Evolutionary conservation across 2,888 invertebrate genomes (phyloP), one percentile per base, ranked within the genome.

Genomic region (Drosophila longiperda): DNA sequence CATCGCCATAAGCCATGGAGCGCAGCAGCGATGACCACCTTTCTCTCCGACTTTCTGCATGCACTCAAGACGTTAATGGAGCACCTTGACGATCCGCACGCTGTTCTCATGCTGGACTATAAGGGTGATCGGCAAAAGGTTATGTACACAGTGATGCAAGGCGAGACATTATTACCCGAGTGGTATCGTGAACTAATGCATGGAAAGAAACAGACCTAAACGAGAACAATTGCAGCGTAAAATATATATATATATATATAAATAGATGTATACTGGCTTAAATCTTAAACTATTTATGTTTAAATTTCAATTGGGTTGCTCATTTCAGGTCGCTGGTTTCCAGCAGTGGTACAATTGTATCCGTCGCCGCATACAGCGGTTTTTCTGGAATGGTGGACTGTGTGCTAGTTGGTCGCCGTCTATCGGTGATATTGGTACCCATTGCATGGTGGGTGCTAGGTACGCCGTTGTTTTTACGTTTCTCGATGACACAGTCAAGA

Each of bases 401-500:
- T 12, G 72, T 55, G 15, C 34, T 68, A 12, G 34, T 23, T 17
- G 75, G 67, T 34, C 85, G 75, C 0, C 85, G 78, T 15, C 89
- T 73, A 17, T 89, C 86, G 5, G 53, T 48, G 26, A 62, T 50
- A 45, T 58, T 73, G 6, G 66, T 26, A 4, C 62, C 52, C 3
- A 61, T 59, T 7, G 50, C 52, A n/a, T 23, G 45, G 15, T 68
- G 72, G 0, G 67, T 32, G 2, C 34, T 36, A 29, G 69, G 8
- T 15, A 45, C 38, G 26, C 62, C 64, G 45, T 52, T 62, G 23
- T 55, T 64, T 20, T 91, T 89, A 17, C 92, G 93, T 64, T 93
- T 93, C 53, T 93, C 93, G 58, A 93, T 93, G 2, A 95, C 96
- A 93, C 97, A 97, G 93, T 99, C 99, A 92, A 98, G 98, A 94